Conservation (phyloP, 2,113 vertebrate species). For the Vanacampus margaritifer region DNA sequence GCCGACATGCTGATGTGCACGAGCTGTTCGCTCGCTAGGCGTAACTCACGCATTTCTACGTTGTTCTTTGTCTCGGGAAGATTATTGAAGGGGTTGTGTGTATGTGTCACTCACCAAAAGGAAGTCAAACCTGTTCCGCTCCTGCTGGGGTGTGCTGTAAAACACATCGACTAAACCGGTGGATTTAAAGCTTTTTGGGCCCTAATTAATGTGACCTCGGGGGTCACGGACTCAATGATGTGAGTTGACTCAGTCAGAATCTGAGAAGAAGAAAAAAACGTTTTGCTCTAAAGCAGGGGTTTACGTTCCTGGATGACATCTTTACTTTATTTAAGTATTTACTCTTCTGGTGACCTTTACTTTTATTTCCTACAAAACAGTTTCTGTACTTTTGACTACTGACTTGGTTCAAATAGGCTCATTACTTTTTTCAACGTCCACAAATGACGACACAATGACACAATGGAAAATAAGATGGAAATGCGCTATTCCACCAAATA, state of each 20-base stretch:
- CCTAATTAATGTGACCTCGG: conserved; percentile 7
- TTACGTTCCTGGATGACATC: too few relatives aligned
- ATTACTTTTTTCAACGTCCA: too few relatives aligned
- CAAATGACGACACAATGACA: too few relatives aligned
- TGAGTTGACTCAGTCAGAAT: not conserved
- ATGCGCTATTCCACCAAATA: too few relatives aligned
- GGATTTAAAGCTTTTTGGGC: not conserved
- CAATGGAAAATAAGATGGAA: too few relatives aligned
- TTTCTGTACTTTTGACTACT: too few relatives aligned
- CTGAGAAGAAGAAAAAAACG: not conserved
- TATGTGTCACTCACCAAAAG: not conserved
- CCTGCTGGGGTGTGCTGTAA: not conserved
- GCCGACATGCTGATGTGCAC: conserved; percentile 10
- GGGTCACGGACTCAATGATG: not conserved
- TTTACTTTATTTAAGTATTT: too few relatives aligned
- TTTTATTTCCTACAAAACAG: too few relatives aligned
- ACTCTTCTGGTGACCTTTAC: too few relatives aligned
- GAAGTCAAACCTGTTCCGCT: conserved; percentile 38
- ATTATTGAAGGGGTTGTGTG: conserved; percentile 34
- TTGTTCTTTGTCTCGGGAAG: conserved; percentile 22
- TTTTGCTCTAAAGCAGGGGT: too few relatives aligned
- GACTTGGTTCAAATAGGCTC: too few relatives aligned
- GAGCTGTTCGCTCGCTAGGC: conserved; percentile 38
- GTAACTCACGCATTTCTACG: conserved; percentile 13
- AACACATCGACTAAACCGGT: not conserved